These are phyloP conservation scores for Xestia xanthographa DNA, from an alignment of 2,888 invertebrate genomes.

Conservation along the genomic window DNA sequence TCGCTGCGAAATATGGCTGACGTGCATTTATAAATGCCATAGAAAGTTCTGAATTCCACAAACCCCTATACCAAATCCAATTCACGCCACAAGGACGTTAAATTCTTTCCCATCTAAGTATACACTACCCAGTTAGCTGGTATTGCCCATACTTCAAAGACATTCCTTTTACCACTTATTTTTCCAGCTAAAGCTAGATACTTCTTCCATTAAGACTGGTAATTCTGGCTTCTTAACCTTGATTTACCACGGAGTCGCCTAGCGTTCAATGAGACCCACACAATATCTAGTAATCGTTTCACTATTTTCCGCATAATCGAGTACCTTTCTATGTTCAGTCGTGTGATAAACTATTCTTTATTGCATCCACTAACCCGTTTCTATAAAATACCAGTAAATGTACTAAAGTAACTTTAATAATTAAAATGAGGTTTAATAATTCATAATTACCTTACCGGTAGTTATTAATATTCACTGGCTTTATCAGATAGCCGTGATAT, in stretches of 20 bases:
- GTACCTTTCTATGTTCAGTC: slow-evolving; percentile 15
- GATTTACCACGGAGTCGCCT: neutral
- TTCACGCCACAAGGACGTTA: neutral
- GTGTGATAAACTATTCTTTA: slow-evolving; percentile 41
- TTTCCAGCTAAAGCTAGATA: neutral
- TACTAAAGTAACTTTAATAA: slow-evolving; percentile 27
- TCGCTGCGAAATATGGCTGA: slow-evolving; percentile 1
- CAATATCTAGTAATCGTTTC: neutral
- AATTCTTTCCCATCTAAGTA: neutral
- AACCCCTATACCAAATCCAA: neutral
- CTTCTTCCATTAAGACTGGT: neutral
- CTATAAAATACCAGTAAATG: slow-evolving; percentile 18
- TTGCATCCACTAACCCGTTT: slow-evolving; percentile 26
- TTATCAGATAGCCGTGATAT: slow-evolving; percentile 42
- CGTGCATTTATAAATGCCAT: neutral
- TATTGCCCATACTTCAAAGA: neutral
- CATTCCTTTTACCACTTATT: neutral
- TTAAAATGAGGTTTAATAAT: slow-evolving; percentile 18
- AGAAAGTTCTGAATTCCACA: neutral
- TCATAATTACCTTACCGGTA: slow-evolving; percentile 33
- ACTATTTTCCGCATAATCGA: slow-evolving; percentile 27
- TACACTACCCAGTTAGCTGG: neutral
- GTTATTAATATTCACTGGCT: slow-evolving; percentile 22
- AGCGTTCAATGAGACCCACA: neutral
- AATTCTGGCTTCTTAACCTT: neutral